These are phyloP conservation scores for Cricetomys ansorgei DNA, from an alignment of 2,113 vertebrate genomes.

Conservation along the genomic window DNA sequence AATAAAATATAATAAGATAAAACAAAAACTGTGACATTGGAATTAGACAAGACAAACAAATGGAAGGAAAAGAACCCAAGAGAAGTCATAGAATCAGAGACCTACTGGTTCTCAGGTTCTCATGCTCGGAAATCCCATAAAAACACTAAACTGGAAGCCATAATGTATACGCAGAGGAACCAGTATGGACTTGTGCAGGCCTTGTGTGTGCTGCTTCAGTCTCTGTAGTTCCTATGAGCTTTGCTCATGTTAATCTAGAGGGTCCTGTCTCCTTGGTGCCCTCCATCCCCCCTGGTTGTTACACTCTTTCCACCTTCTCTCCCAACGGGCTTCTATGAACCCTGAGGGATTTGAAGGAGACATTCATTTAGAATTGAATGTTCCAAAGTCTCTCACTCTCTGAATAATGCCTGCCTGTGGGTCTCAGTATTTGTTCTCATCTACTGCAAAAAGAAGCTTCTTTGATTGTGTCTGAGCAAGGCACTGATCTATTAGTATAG, in stretches of 20 bases:
- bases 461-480: background rate
- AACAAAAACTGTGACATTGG: background rate
- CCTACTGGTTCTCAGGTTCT: background rate
- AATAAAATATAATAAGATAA: background rate
- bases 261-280: no score
- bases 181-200: background rate
- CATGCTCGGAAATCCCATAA: background rate
- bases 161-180: background rate
- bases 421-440: background rate
- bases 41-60: background rate
- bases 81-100: background rate
- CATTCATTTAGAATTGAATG: background rate
- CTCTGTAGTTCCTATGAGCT: background rate
- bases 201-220: background rate
- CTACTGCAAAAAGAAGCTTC: background rate
- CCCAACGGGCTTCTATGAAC: background rate
- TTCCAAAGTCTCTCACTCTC: background rate
- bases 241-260: background rate
- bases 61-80: background rate
- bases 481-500: background rate
- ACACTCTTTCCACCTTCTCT: background rate
- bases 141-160: background rate
- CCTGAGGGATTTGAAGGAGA: background rate
- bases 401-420: background rate
- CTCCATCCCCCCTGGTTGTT: background rate